Conservation (phyloP, 92 coral and sea anemone species). For the Micromussa lordhowensis region DNA sequence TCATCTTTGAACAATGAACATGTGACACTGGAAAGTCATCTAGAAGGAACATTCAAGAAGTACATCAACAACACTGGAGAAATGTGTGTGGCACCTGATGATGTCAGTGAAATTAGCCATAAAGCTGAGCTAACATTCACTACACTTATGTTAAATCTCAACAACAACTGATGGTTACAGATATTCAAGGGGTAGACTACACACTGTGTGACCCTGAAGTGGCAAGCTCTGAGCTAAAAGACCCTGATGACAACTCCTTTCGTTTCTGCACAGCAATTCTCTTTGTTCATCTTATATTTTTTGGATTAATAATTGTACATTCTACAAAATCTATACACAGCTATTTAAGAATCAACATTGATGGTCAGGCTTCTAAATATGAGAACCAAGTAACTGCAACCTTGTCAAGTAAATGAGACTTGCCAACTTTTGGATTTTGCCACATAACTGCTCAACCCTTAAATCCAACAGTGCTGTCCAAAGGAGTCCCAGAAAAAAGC, state of each 20-base stretch:
- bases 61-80: slow-evolving; percentile 62
- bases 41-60: slow-evolving; percentile 62
- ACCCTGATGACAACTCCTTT: slow-evolving; percentile 39
- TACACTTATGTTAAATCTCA: slow-evolving; percentile 43
- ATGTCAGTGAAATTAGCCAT: slow-evolving; percentile 41
- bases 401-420: slow-evolving; percentile 1
- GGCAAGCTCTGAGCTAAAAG: slow-evolving; percentile 50
- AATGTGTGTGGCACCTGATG: slow-evolving; percentile 50
- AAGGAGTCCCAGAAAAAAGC: too few species aligned
- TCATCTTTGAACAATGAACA: slow-evolving; percentile 53
- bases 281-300: too few species aligned
- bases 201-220: slow-evolving; percentile 67
- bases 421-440: background rate
- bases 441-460: too few species aligned
- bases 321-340: too few species aligned
- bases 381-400: slow-evolving; percentile 6
- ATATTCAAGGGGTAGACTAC: slow-evolving; percentile 65
- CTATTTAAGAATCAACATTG: too few species aligned
- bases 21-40: slow-evolving; percentile 60
- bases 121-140: slow-evolving; percentile 67
- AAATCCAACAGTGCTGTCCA: too few species aligned
- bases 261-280: slow-evolving; percentile 29
- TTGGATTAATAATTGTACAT: too few species aligned
- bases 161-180: slow-evolving; percentile 67
- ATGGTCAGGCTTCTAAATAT: background rate